Evolutionary conservation across 1,140 invertebrate species (phyloP).

Genomic region (Microplitis demolitor): DNA sequence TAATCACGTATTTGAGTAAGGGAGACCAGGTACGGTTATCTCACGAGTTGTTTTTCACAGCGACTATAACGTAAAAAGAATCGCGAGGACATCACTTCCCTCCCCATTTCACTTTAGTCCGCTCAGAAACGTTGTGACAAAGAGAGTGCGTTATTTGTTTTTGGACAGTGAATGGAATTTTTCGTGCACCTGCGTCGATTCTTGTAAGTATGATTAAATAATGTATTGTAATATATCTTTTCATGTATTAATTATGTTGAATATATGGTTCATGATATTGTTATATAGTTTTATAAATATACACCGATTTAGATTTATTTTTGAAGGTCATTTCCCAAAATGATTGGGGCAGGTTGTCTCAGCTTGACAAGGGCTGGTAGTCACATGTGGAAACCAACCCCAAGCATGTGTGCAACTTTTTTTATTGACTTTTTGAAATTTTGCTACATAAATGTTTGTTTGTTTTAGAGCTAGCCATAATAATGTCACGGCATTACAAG

Average conservation of each 20-base stretch:
- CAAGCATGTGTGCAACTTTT: neutral
- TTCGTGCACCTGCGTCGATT: neutral
- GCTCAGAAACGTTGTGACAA: neutral
- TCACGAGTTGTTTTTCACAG: no score
- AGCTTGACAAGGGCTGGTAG: neutral
- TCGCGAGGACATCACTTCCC: neutral
- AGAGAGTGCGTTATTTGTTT: neutral
- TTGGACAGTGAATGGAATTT: neutral
- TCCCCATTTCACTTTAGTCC: neutral
- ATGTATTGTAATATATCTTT: neutral
- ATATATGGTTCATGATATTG: no score
- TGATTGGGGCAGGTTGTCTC: neutral
- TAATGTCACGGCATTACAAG: neutral
- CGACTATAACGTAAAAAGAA: no score
- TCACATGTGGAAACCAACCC: neutral
- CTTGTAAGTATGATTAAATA: neutral
- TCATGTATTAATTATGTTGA: neutral
- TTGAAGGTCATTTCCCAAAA: neutral
- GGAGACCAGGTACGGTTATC: no score
- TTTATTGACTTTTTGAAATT: neutral
- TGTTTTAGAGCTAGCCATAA: neutral
- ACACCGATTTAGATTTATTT: neutral
- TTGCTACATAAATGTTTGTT: neutral
- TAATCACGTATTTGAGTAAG: no score
- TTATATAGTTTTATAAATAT: neutral